A percentile compares a stretch with the other conserved stretches of the same genome.
These are phyloP conservation scores for Sebastes trivittatus DNA, from an alignment of 2,797 vertebrate genomes.

Conservation along the genomic window DNA sequence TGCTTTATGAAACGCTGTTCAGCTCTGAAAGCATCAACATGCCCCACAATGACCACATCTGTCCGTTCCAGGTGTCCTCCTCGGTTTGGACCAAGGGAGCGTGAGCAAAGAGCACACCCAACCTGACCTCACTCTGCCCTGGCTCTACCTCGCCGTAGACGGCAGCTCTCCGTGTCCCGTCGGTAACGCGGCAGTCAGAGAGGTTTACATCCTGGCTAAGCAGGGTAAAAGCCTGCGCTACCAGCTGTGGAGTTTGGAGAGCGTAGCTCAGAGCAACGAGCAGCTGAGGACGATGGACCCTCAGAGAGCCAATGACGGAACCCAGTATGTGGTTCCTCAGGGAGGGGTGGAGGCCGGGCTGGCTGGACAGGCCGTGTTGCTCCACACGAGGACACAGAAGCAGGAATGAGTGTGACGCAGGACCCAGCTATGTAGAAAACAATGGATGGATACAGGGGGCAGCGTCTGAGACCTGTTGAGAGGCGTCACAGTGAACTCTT, in stretches of 20 bases:
- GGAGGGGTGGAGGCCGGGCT: slow-evolving; percentile 87
- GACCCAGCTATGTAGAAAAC: neutral
- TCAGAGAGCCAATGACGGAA: slow-evolving; percentile 80
- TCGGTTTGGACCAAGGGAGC: slow-evolving; percentile 75
- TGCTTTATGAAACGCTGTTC: neutral
- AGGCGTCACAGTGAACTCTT: neutral
- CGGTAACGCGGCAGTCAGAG: slow-evolving; percentile 20
- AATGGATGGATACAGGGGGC: neutral
- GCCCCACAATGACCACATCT: neutral
- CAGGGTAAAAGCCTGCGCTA: slow-evolving; percentile 92
- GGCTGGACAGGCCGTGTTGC: slow-evolving; percentile 86
- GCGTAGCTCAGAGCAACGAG: slow-evolving; percentile 83
- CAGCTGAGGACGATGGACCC: slow-evolving; percentile 88
- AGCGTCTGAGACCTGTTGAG: neutral
- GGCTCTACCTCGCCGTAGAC: slow-evolving; percentile 50
- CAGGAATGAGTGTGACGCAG: neutral
- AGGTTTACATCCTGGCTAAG: slow-evolving; percentile 88
- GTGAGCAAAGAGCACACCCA: slow-evolving; percentile 37
- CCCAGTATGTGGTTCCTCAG: slow-evolving; percentile 84
- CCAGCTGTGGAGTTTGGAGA: slow-evolving; percentile 87
- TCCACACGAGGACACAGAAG: slow-evolving; percentile 65
- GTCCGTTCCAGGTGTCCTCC: slow-evolving; percentile 80
- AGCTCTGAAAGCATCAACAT: neutral
- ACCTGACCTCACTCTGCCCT: slow-evolving; percentile 75
- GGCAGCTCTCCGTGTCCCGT: slow-evolving; percentile 31